phyloP scores from a whole-genome alignment of 2,113 vertebrate species.

The Rhinichthys klamathensis region DNA sequence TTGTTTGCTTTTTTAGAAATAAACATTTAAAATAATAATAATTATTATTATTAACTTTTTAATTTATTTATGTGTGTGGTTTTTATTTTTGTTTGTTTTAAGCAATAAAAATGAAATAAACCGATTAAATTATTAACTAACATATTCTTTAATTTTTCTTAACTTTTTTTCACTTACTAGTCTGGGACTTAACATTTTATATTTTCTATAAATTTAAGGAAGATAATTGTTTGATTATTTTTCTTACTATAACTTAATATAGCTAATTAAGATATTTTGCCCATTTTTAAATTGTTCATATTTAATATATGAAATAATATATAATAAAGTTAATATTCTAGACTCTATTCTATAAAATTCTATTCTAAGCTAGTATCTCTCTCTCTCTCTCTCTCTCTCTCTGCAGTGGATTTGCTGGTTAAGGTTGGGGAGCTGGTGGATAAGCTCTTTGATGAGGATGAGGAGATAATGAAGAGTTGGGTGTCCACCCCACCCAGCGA shows the following conservation, averaged over 20 bases:
- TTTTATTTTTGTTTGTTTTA: neutral
- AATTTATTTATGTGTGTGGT: no score
- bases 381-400: slow-evolving; percentile 32
- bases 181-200: neutral
- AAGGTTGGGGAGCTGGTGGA: slow-evolving; percentile 95
- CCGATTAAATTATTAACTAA: neutral
- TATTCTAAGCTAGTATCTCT: no score
- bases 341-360: no score
- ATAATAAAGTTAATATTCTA: neutral
- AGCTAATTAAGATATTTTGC: neutral
- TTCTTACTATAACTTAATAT: neutral
- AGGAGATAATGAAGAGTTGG: slow-evolving; percentile 93
- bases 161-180: neutral
- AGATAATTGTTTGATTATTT: neutral
- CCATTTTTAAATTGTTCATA: neutral
- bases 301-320: neutral
- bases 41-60: neutral
- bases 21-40: neutral
- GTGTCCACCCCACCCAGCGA: slow-evolving; percentile 71
- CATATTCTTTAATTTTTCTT: neutral
- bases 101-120: neutral
- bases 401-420: slow-evolving; percentile 87
- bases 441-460: slow-evolving; percentile 94
- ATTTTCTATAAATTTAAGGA: neutral
- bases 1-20: no score